Conservation (phyloP, 2,797 vertebrate species). For the Furcifer pardalis region DNA sequence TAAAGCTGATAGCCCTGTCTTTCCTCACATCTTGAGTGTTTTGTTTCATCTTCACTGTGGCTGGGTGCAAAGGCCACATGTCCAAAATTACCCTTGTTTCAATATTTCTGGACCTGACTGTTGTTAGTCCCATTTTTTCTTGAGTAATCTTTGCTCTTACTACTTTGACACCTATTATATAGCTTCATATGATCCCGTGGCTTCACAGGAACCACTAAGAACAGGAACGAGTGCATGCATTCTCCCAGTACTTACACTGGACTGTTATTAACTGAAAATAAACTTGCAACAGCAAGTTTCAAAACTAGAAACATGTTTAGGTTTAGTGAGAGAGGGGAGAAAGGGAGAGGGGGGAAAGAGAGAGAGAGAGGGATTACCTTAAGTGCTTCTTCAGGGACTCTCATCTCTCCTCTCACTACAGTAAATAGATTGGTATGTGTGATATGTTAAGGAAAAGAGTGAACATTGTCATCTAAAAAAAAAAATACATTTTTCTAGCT, state of each 20-base stretch:
- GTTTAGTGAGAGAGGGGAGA: not conserved
- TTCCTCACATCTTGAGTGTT: no score
- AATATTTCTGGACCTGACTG: no score
- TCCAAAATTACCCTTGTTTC: no score
- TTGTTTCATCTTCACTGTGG: no score
- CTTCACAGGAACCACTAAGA: no score
- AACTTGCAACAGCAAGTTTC: not conserved
- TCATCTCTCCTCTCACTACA: constrained; percentile 93
- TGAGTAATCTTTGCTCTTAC: no score
- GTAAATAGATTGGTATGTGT: constrained; percentile 99
- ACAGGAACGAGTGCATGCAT: not conserved
- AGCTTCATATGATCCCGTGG: no score
- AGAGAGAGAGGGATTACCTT: constrained; percentile 80
- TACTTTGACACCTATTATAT: no score
- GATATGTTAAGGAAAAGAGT: constrained; percentile 81
- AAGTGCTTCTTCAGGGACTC: constrained; percentile 96
- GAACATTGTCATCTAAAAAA: not conserved
- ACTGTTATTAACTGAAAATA: not conserved
- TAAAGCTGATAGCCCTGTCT: no score
- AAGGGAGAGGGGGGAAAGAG: no score
- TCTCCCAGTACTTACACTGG: not conserved
- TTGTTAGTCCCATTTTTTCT: no score
- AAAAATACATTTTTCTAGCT: not conserved
- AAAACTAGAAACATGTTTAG: not conserved
- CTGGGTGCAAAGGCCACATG: no score